Evolutionary conservation across 2,888 invertebrate genomes (phyloP).

Genomic region (Zygogramma bicolorata): DNA sequence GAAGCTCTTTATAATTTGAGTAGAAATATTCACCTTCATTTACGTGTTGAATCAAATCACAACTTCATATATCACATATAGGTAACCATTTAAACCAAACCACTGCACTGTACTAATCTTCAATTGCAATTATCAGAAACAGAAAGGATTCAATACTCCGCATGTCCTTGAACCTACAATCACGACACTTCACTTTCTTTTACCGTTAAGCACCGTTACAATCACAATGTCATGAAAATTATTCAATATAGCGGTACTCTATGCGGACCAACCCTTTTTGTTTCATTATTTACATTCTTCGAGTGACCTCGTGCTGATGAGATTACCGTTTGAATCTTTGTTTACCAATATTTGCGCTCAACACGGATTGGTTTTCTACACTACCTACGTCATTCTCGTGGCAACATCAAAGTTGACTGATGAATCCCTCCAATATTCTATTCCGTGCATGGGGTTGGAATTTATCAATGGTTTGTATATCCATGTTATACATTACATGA

Average conservation of each 20-base stretch:
- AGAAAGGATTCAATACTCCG: not conserved
- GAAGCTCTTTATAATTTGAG: too few relatives aligned
- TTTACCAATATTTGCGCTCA: not conserved
- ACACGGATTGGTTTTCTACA: not conserved
- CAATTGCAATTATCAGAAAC: not conserved
- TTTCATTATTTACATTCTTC: conserved; percentile 1
- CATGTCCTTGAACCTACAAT: conserved; percentile 9
- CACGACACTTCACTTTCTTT: conserved; percentile 15
- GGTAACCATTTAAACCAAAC: too few relatives aligned
- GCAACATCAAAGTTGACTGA: not conserved
- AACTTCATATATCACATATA: too few relatives aligned
- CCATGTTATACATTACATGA: not conserved
- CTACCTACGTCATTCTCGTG: not conserved
- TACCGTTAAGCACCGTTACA: conserved; percentile 17
- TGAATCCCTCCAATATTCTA: not conserved
- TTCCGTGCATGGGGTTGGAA: not conserved
- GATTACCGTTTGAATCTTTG: not conserved
- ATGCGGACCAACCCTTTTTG: not conserved
- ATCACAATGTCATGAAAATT: not conserved
- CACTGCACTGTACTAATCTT: not conserved
- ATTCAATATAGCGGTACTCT: conserved; percentile 1
- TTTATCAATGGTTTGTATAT: not conserved
- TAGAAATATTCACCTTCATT: not conserved
- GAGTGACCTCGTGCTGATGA: not conserved
- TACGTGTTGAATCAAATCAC: too few relatives aligned